Evolutionary conservation across 2,888 invertebrate genomes (phyloP).

Genomic region (Xestia sexstrigata): DNA sequence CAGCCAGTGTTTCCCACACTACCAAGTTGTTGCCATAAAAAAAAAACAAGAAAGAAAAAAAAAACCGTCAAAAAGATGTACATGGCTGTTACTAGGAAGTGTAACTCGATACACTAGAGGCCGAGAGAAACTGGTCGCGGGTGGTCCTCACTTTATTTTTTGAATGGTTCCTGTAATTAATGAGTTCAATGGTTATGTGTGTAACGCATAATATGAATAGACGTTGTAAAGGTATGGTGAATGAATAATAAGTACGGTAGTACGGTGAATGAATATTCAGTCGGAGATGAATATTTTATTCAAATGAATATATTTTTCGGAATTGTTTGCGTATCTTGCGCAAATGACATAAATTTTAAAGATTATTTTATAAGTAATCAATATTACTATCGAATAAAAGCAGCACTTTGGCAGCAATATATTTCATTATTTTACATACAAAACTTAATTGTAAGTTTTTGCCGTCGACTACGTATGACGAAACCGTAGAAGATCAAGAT

Average conservation of each 20-base stretch:
- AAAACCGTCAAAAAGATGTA: constrained; percentile 52
- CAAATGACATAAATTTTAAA: constrained; percentile 17
- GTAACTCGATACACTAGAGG: constrained; percentile 80
- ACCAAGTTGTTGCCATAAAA: constrained; percentile 40
- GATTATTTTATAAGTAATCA: neutral
- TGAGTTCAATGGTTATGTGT: constrained; percentile 73
- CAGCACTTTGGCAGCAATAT: constrained; percentile 41
- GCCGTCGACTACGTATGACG: constrained; percentile 36
- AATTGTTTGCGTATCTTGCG: neutral
- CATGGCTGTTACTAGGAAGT: constrained; percentile 72
- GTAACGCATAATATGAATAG: constrained; percentile 66
- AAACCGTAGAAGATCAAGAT: constrained; percentile 60
- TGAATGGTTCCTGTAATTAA: constrained; percentile 81
- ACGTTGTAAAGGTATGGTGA: constrained; percentile 57
- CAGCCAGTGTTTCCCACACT: constrained; percentile 56
- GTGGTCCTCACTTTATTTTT: constrained; percentile 79
- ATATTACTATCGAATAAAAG: constrained; percentile 17
- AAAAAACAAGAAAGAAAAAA: constrained; percentile 52
- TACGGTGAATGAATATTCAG: too few species aligned
- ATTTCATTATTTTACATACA: constrained; percentile 23
- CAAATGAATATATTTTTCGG: constrained; percentile 15
- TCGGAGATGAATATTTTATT: constrained; percentile 9
- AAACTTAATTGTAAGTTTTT: constrained; percentile 41
- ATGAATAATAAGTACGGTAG: constrained; percentile 43
- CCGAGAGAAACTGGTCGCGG: constrained; percentile 77